Evolutionary conservation across 2,797 vertebrate genomes (phyloP), one percentile per base, ranked within the genome.

Genomic region (Limosa lapponica): DNA sequence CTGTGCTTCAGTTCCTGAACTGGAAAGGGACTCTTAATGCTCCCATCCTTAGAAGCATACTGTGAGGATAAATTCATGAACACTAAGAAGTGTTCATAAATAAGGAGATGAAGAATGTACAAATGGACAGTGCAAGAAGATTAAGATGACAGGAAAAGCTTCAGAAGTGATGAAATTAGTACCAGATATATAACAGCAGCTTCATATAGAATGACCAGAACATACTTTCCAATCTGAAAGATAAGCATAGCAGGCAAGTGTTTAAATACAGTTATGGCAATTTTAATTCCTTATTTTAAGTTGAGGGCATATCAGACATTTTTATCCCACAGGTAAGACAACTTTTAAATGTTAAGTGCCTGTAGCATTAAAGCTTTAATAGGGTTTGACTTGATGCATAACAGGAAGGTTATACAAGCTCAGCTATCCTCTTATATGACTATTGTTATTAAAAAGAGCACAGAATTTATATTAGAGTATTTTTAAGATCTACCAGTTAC

Each of bases 401-500:
- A 78, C 52, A 89, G 16, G 25, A 62, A 95, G 41, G 41, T 93
- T 84, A 66, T 58, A 87, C 11, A 58, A 91, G 85, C 43, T 96
- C 71, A 94, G 54, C 19, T 37, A 74, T 78, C 43, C 54, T 91
- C 64, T 94, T 89, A 82, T 87, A 71, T 44, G 23, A 44, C 64
- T 93, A 77, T 62, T 92, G 59, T 87, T 97, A 93, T 92, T 96
- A 84, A 87, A 97, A 95, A 93, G 48, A 95, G 49, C 23, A 86
- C 10, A 82, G 43, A 92, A 95, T 92, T 95, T 94, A 82, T 91
- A 81, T 88, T 72, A 83, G 41, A 81, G 18, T 23, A 28, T 66
- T 91, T 95, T 96, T 95, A 75, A 93, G 49, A 91, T 96, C 96
- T 96, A 90, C 64, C 55, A 87, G 44, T 92, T 95, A 82, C 28